Base-by-base conservation (phyloP, 2,113 vertebrate species). In the Helogale parvula region DNA sequence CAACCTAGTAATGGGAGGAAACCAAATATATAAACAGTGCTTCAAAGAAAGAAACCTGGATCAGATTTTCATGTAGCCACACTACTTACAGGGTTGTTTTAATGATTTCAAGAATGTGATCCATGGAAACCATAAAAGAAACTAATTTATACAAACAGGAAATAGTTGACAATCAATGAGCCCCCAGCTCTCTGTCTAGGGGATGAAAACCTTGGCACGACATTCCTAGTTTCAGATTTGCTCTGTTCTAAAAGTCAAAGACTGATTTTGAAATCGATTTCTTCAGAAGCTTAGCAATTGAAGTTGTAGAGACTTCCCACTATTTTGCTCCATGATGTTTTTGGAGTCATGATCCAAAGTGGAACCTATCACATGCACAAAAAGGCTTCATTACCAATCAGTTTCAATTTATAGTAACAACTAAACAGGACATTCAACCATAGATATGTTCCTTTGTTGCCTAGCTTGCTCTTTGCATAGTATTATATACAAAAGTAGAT, bases 1-100 rank as follows among this genome's bases (percentile, higher is more conserved):
- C 98, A 90, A 90, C 98, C 99, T 99, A 0, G 0, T 96, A 5
- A 66, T 27, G 93, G 68, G 97, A 79, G 35, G 79, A 93, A 96
- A 94, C 3, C 1, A 72, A 93, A 93, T 27, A 82, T n/a, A 17
- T 54, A 88, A 96, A 47, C 57, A 82, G 87, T 54, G 3, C 16
- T 81, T 82, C 57, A 57, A 71, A 21, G 25, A 92, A 84, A 93
- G 31, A 88, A 96, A 6, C 0, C 6, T 77, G 19, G 12, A 21
- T 63, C 19, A 19, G 1, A 96, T 71, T 88, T 93, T 25, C 45
- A 86, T 3, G 47, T 7, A 69, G 27, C 4, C 63, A 3, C 17
- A 41, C 23, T 63, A 81, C 72, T 83, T 63, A 50, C 2, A 72
- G 16, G 74, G 7, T 66, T 45, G 4, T 93, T 80, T 83, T 54